These are phyloP conservation scores for Clostera curtula DNA, from an alignment of 2,888 invertebrate genomes.

Conservation along the genomic window DNA sequence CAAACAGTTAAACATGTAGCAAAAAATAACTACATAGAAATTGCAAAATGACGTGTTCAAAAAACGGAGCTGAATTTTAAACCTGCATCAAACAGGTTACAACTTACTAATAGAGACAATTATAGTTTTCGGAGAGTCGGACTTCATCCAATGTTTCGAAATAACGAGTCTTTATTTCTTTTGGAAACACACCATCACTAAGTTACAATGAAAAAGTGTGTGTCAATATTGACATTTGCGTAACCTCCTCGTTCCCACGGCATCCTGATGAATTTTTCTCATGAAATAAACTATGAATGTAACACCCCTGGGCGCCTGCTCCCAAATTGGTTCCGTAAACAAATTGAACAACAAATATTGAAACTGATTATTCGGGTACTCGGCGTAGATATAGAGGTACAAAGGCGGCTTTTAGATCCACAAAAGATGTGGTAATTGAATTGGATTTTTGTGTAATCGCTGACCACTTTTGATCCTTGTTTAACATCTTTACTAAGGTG, in stretches of 20 bases:
- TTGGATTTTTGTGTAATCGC: constrained; percentile 58
- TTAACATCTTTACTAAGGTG: constrained; percentile 36
- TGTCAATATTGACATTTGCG: constrained; percentile 60
- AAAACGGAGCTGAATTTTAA: too few species aligned
- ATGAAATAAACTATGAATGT: constrained; percentile 32
- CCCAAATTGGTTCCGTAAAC: constrained; percentile 48
- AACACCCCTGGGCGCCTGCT: constrained; percentile 34
- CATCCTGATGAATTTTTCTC: constrained; percentile 61
- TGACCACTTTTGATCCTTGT: constrained; percentile 54
- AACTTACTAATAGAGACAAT: too few species aligned
- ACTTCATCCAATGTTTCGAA: too few species aligned
- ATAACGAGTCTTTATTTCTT: too few species aligned
- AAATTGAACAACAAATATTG: constrained; percentile 66
- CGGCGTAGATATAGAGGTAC: constrained; percentile 24
- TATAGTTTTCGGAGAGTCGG: too few species aligned
- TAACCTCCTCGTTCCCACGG: constrained; percentile 61
- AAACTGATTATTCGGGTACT: constrained; percentile 56
- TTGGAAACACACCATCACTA: constrained; percentile 37
- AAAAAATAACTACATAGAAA: too few species aligned
- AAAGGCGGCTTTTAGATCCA: constrained; percentile 67
- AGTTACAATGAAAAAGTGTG: constrained; percentile 53
- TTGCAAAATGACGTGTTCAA: too few species aligned
- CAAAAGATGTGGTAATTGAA: constrained; percentile 67
- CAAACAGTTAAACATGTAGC: too few species aligned
- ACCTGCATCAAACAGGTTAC: too few species aligned